A percentile compares a stretch with the other conserved stretches of the same genome.
phyloP scores from a whole-genome alignment of 1,140 invertebrate genomes.

The Anoplolepis gracilipes region DNA sequence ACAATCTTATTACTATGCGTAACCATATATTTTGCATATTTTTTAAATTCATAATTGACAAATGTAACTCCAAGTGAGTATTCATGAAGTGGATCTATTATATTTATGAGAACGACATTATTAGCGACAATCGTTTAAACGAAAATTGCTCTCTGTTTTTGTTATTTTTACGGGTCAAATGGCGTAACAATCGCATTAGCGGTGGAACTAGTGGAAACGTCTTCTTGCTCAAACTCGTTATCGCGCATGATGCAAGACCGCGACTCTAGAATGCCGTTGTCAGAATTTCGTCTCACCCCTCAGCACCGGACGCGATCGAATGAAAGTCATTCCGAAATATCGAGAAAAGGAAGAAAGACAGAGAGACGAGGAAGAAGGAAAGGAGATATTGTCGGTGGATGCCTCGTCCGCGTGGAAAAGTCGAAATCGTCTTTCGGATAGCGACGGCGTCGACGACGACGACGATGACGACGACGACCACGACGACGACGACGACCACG shows the following conservation, averaged over 20 bases:
- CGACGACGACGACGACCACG: slow-evolving; percentile 13
- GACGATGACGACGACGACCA: slow-evolving; percentile 2
- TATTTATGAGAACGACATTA: background rate
- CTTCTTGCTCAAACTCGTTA: slow-evolving; percentile 32
- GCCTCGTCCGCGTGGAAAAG: slow-evolving; percentile 47
- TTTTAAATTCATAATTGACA: background rate
- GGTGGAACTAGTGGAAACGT: background rate
- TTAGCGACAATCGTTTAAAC: background rate
- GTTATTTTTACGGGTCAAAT: slow-evolving; percentile 43
- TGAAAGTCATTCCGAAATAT: slow-evolving; percentile 46
- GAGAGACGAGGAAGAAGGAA: slow-evolving; percentile 19
- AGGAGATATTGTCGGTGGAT: slow-evolving; percentile 38
- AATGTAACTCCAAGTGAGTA: slow-evolving; percentile 18
- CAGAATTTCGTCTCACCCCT: slow-evolving; percentile 35
- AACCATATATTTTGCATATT: background rate
- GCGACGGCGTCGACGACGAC: slow-evolving; percentile 6
- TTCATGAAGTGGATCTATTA: background rate
- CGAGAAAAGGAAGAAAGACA: background rate
- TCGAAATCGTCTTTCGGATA: slow-evolving; percentile 58
- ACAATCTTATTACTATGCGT: background rate
- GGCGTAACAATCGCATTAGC: slow-evolving; percentile 10
- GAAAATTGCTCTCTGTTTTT: background rate
- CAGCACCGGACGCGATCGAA: slow-evolving; percentile 47
- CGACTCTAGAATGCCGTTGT: slow-evolving; percentile 22
- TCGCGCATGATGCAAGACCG: slow-evolving; percentile 41